Evolutionary conservation across 92 coral and sea anemone genomes (phyloP).

Genomic region (Paramuricea clavata): DNA sequence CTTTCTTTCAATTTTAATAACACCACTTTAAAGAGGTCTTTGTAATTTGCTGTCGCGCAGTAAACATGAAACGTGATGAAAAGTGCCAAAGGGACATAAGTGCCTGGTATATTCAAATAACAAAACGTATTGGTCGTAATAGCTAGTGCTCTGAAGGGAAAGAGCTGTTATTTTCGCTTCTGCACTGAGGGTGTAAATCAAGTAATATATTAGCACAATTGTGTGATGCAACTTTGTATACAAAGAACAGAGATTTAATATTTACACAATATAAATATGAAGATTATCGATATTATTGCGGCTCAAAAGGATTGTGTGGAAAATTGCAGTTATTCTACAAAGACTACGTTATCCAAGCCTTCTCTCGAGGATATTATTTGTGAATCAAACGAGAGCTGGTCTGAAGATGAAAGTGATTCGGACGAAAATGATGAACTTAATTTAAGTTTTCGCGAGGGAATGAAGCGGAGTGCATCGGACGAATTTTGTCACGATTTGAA

Average conservation of each 20-base stretch:
- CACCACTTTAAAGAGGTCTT: not conserved
- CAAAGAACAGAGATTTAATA: not conserved
- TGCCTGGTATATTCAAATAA: not conserved
- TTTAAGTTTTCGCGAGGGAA: conserved; percentile 51
- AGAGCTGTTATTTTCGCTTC: not conserved
- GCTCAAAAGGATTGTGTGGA: conserved; percentile 22
- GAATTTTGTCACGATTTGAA: conserved; percentile 45
- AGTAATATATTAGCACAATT: not conserved
- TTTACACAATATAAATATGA: not conserved
- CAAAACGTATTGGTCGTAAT: not conserved
- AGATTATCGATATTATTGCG: conserved; percentile 25
- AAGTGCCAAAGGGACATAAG: not conserved
- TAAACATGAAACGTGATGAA: conserved; percentile 1
- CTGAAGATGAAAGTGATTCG: conserved; percentile 15
- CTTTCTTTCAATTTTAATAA: not conserved
- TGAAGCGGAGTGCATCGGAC: conserved; percentile 42
- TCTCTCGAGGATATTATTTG: not conserved
- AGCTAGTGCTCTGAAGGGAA: not conserved
- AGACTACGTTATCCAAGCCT: not conserved
- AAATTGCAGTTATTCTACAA: not conserved
- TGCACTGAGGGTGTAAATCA: not conserved
- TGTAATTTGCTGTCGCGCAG: conserved; percentile 1
- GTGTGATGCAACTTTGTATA: not conserved
- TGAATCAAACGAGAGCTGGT: conserved; percentile 11
- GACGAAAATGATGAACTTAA: conserved; percentile 29